Base-by-base conservation (phyloP, 2,113 vertebrate genomes). In the Trichechus manatus region DNA sequence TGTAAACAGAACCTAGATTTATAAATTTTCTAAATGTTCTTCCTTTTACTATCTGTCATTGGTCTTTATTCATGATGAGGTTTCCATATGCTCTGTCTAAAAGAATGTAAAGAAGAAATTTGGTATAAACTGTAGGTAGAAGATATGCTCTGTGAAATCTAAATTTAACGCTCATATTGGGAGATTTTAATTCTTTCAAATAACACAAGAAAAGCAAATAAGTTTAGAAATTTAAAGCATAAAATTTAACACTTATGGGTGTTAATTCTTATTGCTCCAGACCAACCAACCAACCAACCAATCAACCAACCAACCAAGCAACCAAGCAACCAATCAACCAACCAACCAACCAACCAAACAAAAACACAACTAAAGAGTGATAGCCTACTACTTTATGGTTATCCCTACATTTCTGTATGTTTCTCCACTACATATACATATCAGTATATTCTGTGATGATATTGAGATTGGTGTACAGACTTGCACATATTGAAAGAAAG, bases 101-200 rank as follows among this genome's bases (percentile, higher is more conserved):
- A 93, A 81, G 63, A 82, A 80, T 75, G 33, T 87, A 74, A 84
- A 85, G 79, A 88, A 84, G 31, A 85, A 77, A 31, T 23, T 72
- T 82, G 9, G 14, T 78, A 72, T 3, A 53, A 61, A n/a, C 33
- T 47, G 13, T 91, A 53, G 47, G 63, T 19, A 66, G 53, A 93
- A 89, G 31, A 36, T 13, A 70, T 42, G 19, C 72, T 86, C 59
- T 93, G 25, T 47, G 64, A 89, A 91, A 77, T 74, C 19, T 44
- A 17, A 93, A 93, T 25, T 59, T 68, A 74, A 39, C 8, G 82
- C 42, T 85, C 42, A 87, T 50, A 89, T 78, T 63, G 44, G 20
- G 47, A 74, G 94, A 90, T 84, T 94, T 72, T 94, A 59, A 94
- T 94, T 80, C 33, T 85, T 85, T 94, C 33, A 92, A 92, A 78